Conservation (phyloP, 2,797 vertebrate species). For the Pseudochaenichthys georgianus region DNA sequence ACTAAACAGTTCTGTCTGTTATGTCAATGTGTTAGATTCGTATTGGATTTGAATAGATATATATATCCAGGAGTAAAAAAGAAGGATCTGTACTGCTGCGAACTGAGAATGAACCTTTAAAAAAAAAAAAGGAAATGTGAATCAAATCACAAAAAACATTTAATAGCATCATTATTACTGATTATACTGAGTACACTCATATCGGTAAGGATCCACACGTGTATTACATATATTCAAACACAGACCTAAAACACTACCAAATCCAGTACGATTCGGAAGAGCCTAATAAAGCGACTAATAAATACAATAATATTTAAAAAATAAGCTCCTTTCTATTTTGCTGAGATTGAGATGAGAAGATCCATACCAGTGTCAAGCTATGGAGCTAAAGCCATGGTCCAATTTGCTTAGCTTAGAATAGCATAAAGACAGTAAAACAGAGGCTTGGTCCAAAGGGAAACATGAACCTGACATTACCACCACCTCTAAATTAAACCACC, state of each 20-base stretch:
- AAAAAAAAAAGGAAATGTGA: no score
- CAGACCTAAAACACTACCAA: not conserved
- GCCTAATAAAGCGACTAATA: not conserved
- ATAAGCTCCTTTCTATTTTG: not conserved
- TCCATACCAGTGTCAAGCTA: not conserved
- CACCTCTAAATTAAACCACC: no score
- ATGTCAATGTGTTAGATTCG: no score
- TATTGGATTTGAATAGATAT: no score
- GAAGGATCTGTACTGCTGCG: no score
- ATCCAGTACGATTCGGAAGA: not conserved
- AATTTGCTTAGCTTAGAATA: not conserved
- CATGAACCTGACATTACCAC: not conserved
- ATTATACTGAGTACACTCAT: not conserved
- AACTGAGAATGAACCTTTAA: no score
- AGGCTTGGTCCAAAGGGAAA: not conserved
- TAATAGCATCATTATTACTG: not conserved
- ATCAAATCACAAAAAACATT: no score
- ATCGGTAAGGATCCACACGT: not conserved
- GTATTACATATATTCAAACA: not conserved
- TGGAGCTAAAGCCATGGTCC: not conserved
- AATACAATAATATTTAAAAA: not conserved
- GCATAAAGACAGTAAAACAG: not conserved
- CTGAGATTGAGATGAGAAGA: not conserved
- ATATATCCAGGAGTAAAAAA: no score
- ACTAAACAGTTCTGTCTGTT: no score